These are phyloP conservation scores for Plectus sambesii DNA, from an alignment of 1,140 invertebrate genomes.

Conservation along the genomic window DNA sequence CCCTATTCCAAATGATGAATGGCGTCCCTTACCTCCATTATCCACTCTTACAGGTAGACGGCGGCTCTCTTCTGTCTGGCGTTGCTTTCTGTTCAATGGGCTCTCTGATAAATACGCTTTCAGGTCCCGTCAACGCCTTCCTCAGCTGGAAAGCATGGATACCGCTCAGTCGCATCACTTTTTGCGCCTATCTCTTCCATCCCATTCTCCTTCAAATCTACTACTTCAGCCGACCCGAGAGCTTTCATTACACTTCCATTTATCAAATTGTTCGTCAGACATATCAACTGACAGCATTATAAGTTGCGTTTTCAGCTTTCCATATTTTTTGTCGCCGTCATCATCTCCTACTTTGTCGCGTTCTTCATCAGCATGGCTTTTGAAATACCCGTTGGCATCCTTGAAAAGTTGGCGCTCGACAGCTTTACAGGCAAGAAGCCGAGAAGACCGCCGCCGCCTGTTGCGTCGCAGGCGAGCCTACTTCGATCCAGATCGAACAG, in stretches of 20 bases:
- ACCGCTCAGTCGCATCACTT: conserved; percentile 48
- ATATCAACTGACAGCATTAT: conserved; percentile 1
- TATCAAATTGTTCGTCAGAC: conserved; percentile 34
- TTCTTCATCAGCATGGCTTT: conserved; percentile 36
- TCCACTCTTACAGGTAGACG: no score
- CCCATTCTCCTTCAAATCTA: conserved; percentile 47
- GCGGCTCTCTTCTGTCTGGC: conserved; percentile 4
- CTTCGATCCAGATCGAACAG: no score
- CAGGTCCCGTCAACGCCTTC: conserved; percentile 46
- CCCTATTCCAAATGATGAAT: no score
- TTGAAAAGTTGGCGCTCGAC: conserved; percentile 38
- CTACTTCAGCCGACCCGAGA: conserved; percentile 38
- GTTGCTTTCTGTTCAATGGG: conserved; percentile 9
- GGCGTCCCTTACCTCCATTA: no score
- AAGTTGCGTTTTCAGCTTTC: conserved; percentile 25
- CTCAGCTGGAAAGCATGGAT: conserved; percentile 45
- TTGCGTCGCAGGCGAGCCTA: no score
- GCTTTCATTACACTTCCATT: conserved; percentile 44
- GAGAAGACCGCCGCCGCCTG: no score
- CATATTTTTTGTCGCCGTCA: conserved; percentile 37
- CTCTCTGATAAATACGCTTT: conserved; percentile 10
- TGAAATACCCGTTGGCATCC: conserved; percentile 36
- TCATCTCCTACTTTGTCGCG: conserved; percentile 33
- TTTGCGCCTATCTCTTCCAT: conserved; percentile 49
- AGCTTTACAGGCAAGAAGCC: conserved; percentile 1